A percentile compares a stretch with the other conserved stretches of the same genome.
Conservation (phyloP, 2,113 vertebrate species). For the Tamias sibiricus region DNA sequence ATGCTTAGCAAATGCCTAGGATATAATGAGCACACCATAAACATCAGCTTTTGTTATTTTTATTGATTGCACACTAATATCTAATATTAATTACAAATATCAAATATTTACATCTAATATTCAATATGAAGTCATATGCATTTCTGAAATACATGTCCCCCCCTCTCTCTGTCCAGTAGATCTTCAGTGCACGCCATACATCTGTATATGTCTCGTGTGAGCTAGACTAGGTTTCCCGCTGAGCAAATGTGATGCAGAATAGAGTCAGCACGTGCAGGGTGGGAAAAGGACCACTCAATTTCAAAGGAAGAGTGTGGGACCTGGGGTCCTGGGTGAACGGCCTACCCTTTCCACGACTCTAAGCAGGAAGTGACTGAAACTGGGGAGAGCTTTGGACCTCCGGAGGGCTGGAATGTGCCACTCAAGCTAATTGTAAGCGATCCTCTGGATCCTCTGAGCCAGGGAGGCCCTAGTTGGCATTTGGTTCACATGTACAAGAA, state of each 20-base stretch:
- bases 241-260: not conserved
- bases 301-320: not conserved
- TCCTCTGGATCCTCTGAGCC: not conserved
- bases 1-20: not conserved
- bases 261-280: not conserved
- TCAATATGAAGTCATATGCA: not conserved
- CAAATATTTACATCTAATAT: not conserved
- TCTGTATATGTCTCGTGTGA: not conserved
- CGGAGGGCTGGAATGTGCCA: no score
- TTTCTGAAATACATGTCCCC: constrained; percentile 14
- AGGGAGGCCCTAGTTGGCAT: not conserved
- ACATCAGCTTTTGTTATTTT: not conserved
- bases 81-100: no score
- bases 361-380: not conserved
- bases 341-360: not conserved
- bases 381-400: not conserved
- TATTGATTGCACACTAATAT: not conserved
- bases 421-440: no score
- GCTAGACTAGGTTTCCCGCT: not conserved
- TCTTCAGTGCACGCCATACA: not conserved
- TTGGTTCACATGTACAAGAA: not conserved
- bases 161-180: not conserved
- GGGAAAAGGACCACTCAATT: not conserved
- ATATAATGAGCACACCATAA: not conserved
- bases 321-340: not conserved